phyloP scores from a whole-genome alignment of 2,888 invertebrate species.

The Beris morrisii region DNA sequence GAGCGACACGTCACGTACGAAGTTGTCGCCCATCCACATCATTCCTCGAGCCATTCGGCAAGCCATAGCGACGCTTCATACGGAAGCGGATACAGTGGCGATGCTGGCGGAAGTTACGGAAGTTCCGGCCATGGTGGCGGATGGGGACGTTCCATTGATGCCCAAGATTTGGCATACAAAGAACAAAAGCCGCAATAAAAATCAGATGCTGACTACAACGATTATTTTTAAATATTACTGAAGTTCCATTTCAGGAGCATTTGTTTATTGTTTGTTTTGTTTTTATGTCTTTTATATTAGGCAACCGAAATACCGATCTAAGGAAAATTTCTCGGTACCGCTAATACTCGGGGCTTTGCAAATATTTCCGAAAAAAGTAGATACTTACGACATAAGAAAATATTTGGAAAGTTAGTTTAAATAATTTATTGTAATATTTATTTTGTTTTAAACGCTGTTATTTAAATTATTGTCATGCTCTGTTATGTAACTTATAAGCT shows the following conservation, averaged over 20 bases:
- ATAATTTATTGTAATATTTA: slow-evolving; percentile 40
- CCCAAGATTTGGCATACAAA: slow-evolving; percentile 78
- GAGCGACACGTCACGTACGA: slow-evolving; percentile 88
- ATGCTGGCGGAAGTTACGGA: slow-evolving; percentile 63
- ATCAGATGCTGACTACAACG: not conserved
- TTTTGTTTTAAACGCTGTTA: slow-evolving; percentile 30
- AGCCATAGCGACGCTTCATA: slow-evolving; percentile 67
- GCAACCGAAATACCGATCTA: not conserved
- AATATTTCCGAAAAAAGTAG: slow-evolving; percentile 6
- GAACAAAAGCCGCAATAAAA: slow-evolving; percentile 68
- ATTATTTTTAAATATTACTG: too few species aligned
- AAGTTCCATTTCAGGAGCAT: too few species aligned
- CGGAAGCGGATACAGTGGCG: slow-evolving; percentile 60
- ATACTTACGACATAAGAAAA: slow-evolving; percentile 15
- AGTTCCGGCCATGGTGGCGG: slow-evolving; percentile 67
- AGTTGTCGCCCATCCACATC: slow-evolving; percentile 83
- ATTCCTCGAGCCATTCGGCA: slow-evolving; percentile 68
- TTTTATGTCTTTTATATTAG: slow-evolving; percentile 14
- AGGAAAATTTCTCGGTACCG: slow-evolving; percentile 35
- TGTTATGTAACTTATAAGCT: not conserved
- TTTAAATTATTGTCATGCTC: slow-evolving; percentile 29
- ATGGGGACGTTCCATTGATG: slow-evolving; percentile 76
- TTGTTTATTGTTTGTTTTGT: slow-evolving; percentile 1
- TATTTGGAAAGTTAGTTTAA: slow-evolving; percentile 33
- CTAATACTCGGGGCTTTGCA: slow-evolving; percentile 39